phyloP scores from a whole-genome alignment of 2,888 invertebrate genomes.

The Venusia cambrica region DNA sequence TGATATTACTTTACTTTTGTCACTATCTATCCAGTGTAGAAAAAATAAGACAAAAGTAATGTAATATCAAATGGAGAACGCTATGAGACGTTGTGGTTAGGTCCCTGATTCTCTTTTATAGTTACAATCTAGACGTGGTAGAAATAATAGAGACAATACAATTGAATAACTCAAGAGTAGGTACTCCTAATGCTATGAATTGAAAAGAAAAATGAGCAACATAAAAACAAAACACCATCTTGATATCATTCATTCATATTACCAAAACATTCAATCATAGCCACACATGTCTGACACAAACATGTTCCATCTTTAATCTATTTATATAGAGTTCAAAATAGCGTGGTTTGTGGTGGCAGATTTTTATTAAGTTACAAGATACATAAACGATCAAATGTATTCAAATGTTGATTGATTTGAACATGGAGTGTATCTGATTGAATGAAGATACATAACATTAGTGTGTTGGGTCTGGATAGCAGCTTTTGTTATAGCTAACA shows the following conservation, averaged over 20 bases:
- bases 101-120: no score
- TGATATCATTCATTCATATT: slow-evolving; percentile 50
- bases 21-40: no score
- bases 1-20: no score
- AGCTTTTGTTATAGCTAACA: slow-evolving; percentile 12
- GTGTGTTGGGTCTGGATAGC: slow-evolving; percentile 48
- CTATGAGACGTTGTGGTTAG: no score
- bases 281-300: slow-evolving; percentile 35
- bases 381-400: slow-evolving; percentile 59
- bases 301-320: slow-evolving; percentile 12
- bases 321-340: slow-evolving; percentile 15
- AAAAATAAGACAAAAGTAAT: no score
- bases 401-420: slow-evolving; percentile 79
- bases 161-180: slow-evolving; percentile 1
- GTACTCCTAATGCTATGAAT: slow-evolving; percentile 6
- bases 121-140: no score
- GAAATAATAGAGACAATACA: no score
- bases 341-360: slow-evolving; percentile 8
- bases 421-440: slow-evolving; percentile 67
- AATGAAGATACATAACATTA: slow-evolving; percentile 78
- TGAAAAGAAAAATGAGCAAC: slow-evolving; percentile 25
- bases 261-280: slow-evolving; percentile 42
- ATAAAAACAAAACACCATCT: slow-evolving; percentile 31
- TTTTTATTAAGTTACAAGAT: slow-evolving; percentile 53
- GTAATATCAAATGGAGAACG: no score